Evolutionary conservation across 2,888 invertebrate genomes (phyloP).

Genomic region (Seira sanloemensis): DNA sequence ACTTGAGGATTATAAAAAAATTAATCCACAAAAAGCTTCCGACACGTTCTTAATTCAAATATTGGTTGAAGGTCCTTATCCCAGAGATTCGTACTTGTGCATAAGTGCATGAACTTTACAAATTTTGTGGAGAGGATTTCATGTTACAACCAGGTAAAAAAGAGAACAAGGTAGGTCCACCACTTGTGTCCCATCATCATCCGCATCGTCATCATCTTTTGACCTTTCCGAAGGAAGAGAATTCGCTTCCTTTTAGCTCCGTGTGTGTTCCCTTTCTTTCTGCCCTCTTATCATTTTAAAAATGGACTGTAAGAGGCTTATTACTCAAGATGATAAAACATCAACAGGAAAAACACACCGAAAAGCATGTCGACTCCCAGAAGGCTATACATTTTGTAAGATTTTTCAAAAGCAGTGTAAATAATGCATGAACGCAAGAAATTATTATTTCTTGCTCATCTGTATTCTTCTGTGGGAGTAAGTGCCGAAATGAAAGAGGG

Average conservation of each 20-base stretch:
- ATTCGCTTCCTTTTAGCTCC: background rate
- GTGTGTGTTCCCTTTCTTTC: background rate
- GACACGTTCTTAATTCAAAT: no score
- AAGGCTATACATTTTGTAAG: constrained; percentile 32
- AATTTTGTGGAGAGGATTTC: no score
- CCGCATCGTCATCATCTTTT: constrained; percentile 22
- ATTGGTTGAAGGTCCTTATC: no score
- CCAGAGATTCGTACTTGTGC: no score
- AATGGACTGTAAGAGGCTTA: constrained; percentile 60
- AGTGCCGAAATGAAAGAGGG: background rate
- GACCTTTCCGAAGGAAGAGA: constrained; percentile 24
- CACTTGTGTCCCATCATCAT: no score
- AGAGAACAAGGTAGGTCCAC: background rate
- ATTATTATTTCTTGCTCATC: constrained; percentile 32
- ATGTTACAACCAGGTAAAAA: no score
- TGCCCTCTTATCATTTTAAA: constrained; percentile 34
- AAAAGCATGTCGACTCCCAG: constrained; percentile 30
- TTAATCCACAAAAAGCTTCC: constrained; percentile 51
- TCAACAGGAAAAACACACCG: background rate
- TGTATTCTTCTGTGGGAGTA: no score
- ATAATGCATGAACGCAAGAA: constrained; percentile 41
- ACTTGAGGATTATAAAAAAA: no score
- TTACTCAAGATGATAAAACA: constrained; percentile 40
- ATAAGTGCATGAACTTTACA: no score
- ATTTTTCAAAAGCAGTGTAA: constrained; percentile 53